Conservation (phyloP, 2,888 invertebrate genomes). For the Chaitophorus viminalis region DNA sequence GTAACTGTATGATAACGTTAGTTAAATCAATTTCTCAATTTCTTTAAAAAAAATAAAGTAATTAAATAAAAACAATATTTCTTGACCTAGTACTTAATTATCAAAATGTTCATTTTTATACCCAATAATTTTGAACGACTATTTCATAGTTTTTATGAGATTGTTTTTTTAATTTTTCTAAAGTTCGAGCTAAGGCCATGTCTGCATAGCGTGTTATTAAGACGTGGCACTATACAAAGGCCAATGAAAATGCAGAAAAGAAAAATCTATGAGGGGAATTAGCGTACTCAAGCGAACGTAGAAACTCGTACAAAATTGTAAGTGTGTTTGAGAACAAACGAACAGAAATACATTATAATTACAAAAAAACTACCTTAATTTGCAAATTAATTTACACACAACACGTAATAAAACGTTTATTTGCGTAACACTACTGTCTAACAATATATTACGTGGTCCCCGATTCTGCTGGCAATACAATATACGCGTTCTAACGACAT, state of each 20-base stretch:
- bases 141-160: background rate
- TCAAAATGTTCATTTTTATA: too few species aligned
- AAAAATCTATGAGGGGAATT: background rate
- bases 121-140: too few species aligned
- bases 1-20: too few species aligned
- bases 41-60: background rate
- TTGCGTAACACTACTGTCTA: slow-evolving; percentile 52
- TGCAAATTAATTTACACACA: slow-evolving; percentile 26
- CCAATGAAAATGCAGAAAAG: background rate
- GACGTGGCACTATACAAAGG: background rate
- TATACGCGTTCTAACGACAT: slow-evolving; percentile 48
- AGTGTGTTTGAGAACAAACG: slow-evolving; percentile 7
- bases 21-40: background rate
- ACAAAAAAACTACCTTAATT: slow-evolving; percentile 39
- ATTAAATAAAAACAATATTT: background rate
- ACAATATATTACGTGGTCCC: slow-evolving; percentile 58
- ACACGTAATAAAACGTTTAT: slow-evolving; percentile 42
- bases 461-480: slow-evolving; percentile 61
- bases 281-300: background rate
- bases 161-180: background rate
- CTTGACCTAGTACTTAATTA: too few species aligned
- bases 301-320: slow-evolving; percentile 19
- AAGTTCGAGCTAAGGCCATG: background rate
- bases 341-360: slow-evolving; percentile 29
- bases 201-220: background rate